Percentiles rank a stretch among this genome's conserved stretches.
Conservation (phyloP, 23 tunicate species). For the Halocynthia aurantium region DNA sequence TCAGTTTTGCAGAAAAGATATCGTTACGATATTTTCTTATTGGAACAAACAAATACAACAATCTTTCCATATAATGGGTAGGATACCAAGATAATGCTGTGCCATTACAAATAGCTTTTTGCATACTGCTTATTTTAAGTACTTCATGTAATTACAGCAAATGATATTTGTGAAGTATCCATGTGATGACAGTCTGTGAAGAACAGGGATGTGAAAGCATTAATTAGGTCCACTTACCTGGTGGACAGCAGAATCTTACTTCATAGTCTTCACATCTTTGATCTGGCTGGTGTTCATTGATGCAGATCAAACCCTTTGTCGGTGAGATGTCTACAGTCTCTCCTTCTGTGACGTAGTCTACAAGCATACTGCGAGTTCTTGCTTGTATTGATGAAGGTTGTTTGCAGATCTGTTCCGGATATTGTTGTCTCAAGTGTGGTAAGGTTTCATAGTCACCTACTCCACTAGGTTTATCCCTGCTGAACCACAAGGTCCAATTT, state of each 20-base stretch:
- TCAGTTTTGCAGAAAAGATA: no score
- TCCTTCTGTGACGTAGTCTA: background rate
- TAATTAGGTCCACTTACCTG: no score
- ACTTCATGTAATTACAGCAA: no score
- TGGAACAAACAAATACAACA: no score
- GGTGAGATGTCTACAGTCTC: slow-evolving; percentile 5
- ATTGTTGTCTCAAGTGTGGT: background rate
- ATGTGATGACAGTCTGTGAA: no score
- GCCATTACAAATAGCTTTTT: no score
- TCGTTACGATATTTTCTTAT: no score
- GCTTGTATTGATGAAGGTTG: slow-evolving; percentile 1
- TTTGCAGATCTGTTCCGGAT: background rate
- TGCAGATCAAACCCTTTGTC: background rate
- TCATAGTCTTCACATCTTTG: slow-evolving; percentile 14
- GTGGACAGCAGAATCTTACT: slow-evolving; percentile 7
- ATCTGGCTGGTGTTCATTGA: slow-evolving; percentile 7
- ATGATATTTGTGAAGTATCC: no score
- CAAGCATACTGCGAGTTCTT: background rate
- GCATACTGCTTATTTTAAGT: no score
- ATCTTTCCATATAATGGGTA: no score
- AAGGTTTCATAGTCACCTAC: slow-evolving; percentile 15
- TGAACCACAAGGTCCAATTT: slow-evolving; percentile 11
- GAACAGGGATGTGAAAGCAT: no score
- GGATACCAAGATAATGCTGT: no score
- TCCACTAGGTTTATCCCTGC: slow-evolving; percentile 12